Conservation (phyloP, 2,797 vertebrate species). For the Argyrosomus regius region DNA sequence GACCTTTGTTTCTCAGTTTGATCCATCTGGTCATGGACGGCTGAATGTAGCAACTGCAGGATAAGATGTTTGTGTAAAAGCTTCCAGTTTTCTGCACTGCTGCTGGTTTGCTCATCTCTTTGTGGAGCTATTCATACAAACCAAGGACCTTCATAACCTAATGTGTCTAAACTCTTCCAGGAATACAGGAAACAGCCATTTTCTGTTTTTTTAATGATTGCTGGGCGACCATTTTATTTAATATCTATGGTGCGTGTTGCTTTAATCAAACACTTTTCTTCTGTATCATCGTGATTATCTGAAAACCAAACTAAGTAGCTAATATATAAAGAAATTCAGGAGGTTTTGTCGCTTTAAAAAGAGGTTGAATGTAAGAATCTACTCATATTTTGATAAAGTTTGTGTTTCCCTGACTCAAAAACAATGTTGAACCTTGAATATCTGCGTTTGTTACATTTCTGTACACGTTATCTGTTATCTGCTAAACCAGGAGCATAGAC, state of each 20-base stretch:
- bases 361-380: background rate
- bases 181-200: background rate
- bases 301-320: background rate
- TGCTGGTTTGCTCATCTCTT: constrained; percentile 26
- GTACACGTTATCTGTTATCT: constrained; percentile 50
- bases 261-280: background rate
- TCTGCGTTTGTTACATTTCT: background rate
- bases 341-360: background rate
- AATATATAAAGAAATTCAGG: background rate
- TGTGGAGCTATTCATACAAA: constrained; percentile 19
- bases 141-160: background rate
- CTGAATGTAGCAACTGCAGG: constrained; percentile 26
- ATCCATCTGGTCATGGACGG: constrained; percentile 47
- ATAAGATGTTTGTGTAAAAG: constrained; percentile 58
- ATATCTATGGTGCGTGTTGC: background rate
- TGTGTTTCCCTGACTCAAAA: background rate
- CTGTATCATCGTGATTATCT: background rate
- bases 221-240: background rate
- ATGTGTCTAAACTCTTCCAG: constrained; percentile 2
- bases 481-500: constrained; percentile 41
- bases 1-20: constrained; percentile 51
- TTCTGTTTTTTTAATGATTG: background rate
- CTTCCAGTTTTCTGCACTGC: constrained; percentile 41
- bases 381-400: background rate
- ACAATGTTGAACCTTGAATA: background rate